phyloP scores from a whole-genome alignment of 1,140 invertebrate species.

The Tetramorium simillimum region DNA sequence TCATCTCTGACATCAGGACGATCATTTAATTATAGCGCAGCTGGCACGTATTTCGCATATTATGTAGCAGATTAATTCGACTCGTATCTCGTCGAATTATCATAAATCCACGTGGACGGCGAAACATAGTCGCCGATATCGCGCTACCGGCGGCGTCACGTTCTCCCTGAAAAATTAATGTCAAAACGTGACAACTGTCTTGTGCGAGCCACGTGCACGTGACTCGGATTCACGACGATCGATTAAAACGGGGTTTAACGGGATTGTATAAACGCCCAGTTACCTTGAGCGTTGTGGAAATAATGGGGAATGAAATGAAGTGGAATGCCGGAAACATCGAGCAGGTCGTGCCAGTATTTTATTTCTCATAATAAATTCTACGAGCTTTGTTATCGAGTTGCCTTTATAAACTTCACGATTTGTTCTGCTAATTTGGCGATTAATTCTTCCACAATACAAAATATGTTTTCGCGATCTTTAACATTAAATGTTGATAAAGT shows the following conservation, averaged over 20 bases:
- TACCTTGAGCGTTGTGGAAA: constrained; percentile 29
- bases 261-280: constrained; percentile 8
- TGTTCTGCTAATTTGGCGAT: neutral
- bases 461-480: neutral
- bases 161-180: constrained; percentile 42
- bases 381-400: neutral
- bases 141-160: neutral
- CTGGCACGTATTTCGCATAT: constrained; percentile 34
- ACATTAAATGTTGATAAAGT: neutral
- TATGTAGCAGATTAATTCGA: constrained; percentile 47
- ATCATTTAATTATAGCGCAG: constrained; percentile 59
- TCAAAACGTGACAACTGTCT: constrained; percentile 37
- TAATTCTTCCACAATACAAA: neutral
- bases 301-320: constrained; percentile 47
- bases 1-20: constrained; percentile 41
- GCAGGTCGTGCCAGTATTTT: neutral
- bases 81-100: constrained; percentile 37
- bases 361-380: constrained; percentile 12
- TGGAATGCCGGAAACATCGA: constrained; percentile 33
- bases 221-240: constrained; percentile 30
- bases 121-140: constrained; percentile 3
- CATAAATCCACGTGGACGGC: constrained; percentile 34
- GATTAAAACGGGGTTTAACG: constrained; percentile 43
- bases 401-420: neutral
- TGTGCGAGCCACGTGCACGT: constrained; percentile 20